Evolutionary conservation across 1,140 invertebrate species (phyloP).

Genomic region (Eupeodes corollae): DNA sequence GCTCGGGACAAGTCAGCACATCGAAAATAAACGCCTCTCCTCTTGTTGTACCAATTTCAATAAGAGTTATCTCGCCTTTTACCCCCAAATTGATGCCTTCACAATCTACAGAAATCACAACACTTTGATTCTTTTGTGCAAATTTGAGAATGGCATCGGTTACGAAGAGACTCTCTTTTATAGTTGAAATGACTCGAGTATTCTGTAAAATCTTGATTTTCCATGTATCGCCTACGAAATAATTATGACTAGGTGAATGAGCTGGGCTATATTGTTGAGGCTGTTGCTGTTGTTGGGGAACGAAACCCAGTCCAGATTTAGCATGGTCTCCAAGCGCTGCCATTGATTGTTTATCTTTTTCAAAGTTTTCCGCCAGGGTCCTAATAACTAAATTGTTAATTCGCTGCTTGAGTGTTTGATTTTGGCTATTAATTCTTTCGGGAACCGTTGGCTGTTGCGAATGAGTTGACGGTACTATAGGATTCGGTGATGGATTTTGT

Average conservation of each 20-base stretch:
- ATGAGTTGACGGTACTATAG: constrained; percentile 8
- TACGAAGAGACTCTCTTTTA: constrained; percentile 63
- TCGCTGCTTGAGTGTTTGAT: constrained; percentile 71
- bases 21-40: constrained; percentile 82
- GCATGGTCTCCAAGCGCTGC: constrained; percentile 36
- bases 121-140: constrained; percentile 44
- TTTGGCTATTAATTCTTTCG: constrained; percentile 42
- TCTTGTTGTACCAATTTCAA: constrained; percentile 71
- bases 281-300: constrained; percentile 18
- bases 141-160: constrained; percentile 64
- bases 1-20: constrained; percentile 68
- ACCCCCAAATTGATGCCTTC: constrained; percentile 83
- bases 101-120: constrained; percentile 71
- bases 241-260: constrained; percentile 37
- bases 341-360: constrained; percentile 56
- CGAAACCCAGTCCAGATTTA: constrained; percentile 35
- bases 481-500: constrained; percentile 3
- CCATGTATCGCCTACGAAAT: constrained; percentile 58
- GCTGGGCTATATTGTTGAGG: constrained; percentile 2
- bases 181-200: constrained; percentile 63
- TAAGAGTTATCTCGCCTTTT: constrained; percentile 71
- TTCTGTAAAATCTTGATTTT: constrained; percentile 68
- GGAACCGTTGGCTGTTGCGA: constrained; percentile 34
- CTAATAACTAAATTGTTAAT: constrained; percentile 80
- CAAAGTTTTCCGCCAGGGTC: constrained; percentile 80